Evolutionary conservation across 2,888 invertebrate genomes (phyloP), one percentile per base, ranked within the genome.

Genomic region (Empis stercorea): DNA sequence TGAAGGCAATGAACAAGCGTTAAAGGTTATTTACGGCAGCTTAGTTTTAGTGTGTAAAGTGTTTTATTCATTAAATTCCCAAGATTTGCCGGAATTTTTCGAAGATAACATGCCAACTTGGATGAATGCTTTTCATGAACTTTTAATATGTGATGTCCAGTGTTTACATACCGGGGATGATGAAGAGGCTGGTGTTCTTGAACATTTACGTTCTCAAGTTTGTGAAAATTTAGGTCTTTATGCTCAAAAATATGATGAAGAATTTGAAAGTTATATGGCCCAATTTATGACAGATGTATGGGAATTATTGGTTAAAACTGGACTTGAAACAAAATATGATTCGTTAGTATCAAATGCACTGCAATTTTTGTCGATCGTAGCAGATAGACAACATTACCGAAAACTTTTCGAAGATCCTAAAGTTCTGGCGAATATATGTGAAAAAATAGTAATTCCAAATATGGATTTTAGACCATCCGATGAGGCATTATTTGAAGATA

Each of bases 1-100:
- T 61, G 79, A 82, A 3, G 77, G 76, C 59, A 91, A 94, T 65
- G 76, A 79, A 0, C 81, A 80, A 60, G 88, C 89, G 0, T 71
- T 95, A 32, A 82, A 80, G 64, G 79, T 93, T 5, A 87, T 96
- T 55, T 95, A 92, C 60, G 84, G 85, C 46, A 94, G 94, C 0
- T 71, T 97, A 32, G 80, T 87, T 17, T 73, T 95, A 23, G 84
- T 94, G 48, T 84, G 87, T 60, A 95, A 97, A 71, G 88, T 99
- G 44, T 99, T 97, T 73, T 92, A 92, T 69, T 96, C 96, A 0
- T 76, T 99, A 16, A 99, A 97, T 70, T 89, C 84, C 55, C 99
- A 99, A 76, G 99, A 99, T 70, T 72, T 99, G 56, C 99, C 99
- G 0, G 99, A 99, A 71, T 96, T 91, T 73, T 99, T 99, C 65